Evolutionary conservation across 2,888 invertebrate genomes (phyloP).

Genomic region (Tetanocera ferruginea): DNA sequence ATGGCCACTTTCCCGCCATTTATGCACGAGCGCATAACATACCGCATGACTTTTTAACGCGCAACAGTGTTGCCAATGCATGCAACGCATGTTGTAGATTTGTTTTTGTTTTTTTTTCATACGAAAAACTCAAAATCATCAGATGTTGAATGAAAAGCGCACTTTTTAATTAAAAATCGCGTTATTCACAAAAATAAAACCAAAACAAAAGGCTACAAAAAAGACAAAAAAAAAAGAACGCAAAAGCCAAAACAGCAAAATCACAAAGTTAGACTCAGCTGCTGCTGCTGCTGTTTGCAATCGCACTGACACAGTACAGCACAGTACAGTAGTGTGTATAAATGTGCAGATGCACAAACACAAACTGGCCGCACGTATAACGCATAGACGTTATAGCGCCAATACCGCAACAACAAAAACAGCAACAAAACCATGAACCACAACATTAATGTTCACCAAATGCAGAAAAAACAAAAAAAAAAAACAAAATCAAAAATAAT

Average conservation of each 20-base stretch:
- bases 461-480: background rate
- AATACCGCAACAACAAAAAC: background rate
- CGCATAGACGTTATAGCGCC: background rate
- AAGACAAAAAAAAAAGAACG: background rate
- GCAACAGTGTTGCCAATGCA: conserved; percentile 14
- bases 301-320: background rate
- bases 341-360: background rate
- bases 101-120: background rate
- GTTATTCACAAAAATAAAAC: background rate
- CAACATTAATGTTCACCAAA: conserved; percentile 5
- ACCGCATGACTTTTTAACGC: background rate
- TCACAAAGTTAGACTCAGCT: background rate
- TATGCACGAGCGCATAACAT: background rate
- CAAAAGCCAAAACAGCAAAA: background rate
- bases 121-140: conserved; percentile 14
- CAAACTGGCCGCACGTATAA: no score
- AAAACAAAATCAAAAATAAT: background rate
- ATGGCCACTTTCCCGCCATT: conserved; percentile 14
- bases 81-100: background rate
- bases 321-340: background rate
- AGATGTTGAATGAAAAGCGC: conserved; percentile 9
- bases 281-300: background rate
- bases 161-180: conserved; percentile 33
- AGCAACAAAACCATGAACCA: background rate
- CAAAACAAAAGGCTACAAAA: background rate